Evolutionary conservation across 2,113 vertebrate genomes (phyloP).

Genomic region (Bostrychus sinensis): DNA sequence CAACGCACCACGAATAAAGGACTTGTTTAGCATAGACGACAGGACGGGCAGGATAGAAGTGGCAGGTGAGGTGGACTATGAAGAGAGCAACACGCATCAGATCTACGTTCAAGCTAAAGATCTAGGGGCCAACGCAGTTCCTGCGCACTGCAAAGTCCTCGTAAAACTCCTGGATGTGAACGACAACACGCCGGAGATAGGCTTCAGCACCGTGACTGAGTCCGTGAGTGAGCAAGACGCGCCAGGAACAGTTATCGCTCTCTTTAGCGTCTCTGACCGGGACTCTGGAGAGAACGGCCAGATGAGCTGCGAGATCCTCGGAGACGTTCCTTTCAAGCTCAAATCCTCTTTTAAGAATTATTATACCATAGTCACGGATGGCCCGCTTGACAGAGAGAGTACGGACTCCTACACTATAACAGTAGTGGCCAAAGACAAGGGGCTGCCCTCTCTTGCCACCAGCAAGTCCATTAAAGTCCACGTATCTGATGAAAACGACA

Average conservation of each 20-base stretch:
- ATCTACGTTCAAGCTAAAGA: conserved; percentile 97
- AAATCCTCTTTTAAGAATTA: conserved; percentile 96
- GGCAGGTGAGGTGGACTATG: conserved; percentile 92
- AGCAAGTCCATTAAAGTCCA: conserved; percentile 94
- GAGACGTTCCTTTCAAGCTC: conserved; percentile 93
- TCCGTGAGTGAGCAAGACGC: conserved; percentile 93
- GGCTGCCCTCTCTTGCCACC: conserved; percentile 87
- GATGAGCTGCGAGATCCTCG: conserved; percentile 91
- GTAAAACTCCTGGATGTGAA: conserved; percentile 94
- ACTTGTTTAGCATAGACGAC: conserved; percentile 86
- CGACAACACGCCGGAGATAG: conserved; percentile 96
- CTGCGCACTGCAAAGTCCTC: conserved; percentile 96
- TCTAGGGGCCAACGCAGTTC: conserved; percentile 94
- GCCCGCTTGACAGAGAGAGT: conserved; percentile 89
- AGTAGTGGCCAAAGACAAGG: conserved; percentile 90
- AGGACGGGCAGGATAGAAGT: conserved; percentile 92
- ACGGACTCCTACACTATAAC: conserved; percentile 91
- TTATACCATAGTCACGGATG: conserved; percentile 95
- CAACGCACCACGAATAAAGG: conserved; percentile 88
- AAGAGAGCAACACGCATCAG: conserved; percentile 92
- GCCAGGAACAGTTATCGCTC: conserved; percentile 93
- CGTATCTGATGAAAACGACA: conserved; percentile 96
- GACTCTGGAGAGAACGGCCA: conserved; percentile 95
- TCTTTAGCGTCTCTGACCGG: conserved; percentile 95
- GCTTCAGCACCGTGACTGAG: conserved; percentile 96